Conservation (phyloP, 2,113 vertebrate species). For the Delphinapterus leucas region DNA sequence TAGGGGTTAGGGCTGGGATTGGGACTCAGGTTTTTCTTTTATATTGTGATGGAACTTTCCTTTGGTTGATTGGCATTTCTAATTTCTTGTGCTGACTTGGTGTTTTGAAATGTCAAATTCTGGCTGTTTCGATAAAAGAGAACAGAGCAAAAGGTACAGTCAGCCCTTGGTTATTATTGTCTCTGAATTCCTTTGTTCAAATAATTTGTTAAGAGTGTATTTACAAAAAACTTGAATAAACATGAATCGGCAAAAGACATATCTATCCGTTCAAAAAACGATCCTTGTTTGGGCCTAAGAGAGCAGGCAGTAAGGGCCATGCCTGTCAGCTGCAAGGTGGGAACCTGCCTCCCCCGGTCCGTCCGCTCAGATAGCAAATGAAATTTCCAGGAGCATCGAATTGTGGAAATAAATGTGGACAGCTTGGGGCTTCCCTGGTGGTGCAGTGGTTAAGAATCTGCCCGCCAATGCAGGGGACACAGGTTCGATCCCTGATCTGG, state of each 20-base stretch:
- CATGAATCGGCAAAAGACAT: neutral
- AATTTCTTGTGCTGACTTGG: neutral
- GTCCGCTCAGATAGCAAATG: neutral
- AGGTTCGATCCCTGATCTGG: too few relatives aligned
- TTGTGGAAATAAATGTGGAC: neutral
- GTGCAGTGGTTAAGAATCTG: too few relatives aligned
- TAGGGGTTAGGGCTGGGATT: neutral
- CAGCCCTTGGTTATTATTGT: neutral
- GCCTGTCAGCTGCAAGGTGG: too few relatives aligned
- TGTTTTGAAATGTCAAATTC: neutral
- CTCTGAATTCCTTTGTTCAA: neutral
- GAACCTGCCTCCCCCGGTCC: neutral
- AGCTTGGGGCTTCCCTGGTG: too few relatives aligned
- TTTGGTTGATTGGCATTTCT: neutral
- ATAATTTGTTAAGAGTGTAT: neutral
- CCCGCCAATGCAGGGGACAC: too few relatives aligned
- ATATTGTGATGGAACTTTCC: neutral
- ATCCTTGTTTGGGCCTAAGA: neutral
- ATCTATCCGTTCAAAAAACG: neutral
- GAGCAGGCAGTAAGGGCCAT: neutral
- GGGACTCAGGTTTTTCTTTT: neutral
- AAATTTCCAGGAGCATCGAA: neutral
- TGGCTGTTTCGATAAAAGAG: neutral
- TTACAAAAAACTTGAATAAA: neutral
- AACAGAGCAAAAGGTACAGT: neutral